Conservation (phyloP, 2,888 invertebrate genomes). For the Ennomos quercinarius region DNA sequence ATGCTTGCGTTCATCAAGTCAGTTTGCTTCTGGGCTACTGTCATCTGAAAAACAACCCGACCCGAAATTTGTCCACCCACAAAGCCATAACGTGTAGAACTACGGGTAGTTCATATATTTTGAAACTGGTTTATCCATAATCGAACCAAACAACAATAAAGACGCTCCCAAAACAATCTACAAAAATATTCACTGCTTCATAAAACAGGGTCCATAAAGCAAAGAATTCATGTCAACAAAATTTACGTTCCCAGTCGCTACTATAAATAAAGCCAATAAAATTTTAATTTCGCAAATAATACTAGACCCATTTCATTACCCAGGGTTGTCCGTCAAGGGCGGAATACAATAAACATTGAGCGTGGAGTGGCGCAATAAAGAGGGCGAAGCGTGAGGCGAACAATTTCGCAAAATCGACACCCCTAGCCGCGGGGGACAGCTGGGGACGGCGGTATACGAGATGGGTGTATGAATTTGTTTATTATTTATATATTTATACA, state of each 20-base stretch:
- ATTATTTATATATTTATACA: neutral
- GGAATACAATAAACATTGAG: slow-evolving; percentile 44
- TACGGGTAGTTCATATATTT: no score
- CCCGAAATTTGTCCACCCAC: no score
- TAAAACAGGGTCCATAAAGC: slow-evolving; percentile 7
- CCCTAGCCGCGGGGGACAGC: slow-evolving; percentile 33
- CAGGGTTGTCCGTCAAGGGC: slow-evolving; percentile 45
- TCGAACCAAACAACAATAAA: slow-evolving; percentile 1
- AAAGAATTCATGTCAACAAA: slow-evolving; percentile 14
- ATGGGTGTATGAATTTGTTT: slow-evolving; percentile 2
- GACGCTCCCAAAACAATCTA: slow-evolving; percentile 4
- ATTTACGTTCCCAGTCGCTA: slow-evolving; percentile 2
- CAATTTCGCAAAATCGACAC: slow-evolving; percentile 48
- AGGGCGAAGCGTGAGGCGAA: slow-evolving; percentile 32
- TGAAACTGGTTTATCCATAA: neutral
- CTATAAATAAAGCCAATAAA: slow-evolving; percentile 26
- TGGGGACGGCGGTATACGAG: slow-evolving; percentile 32
- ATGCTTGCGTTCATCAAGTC: no score
- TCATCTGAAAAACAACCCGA: no score
- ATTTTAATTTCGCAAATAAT: slow-evolving; percentile 35
- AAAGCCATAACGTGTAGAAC: no score
- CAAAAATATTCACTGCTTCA: neutral
- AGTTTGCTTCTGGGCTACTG: no score
- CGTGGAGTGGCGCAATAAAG: slow-evolving; percentile 41
- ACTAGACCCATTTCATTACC: slow-evolving; percentile 27